A percentile compares a stretch with the other conserved stretches of the same genome.
These are phyloP conservation scores for Isaurus tuberculatus DNA, from an alignment of 92 coral and sea anemone species.

Conservation along the genomic window DNA sequence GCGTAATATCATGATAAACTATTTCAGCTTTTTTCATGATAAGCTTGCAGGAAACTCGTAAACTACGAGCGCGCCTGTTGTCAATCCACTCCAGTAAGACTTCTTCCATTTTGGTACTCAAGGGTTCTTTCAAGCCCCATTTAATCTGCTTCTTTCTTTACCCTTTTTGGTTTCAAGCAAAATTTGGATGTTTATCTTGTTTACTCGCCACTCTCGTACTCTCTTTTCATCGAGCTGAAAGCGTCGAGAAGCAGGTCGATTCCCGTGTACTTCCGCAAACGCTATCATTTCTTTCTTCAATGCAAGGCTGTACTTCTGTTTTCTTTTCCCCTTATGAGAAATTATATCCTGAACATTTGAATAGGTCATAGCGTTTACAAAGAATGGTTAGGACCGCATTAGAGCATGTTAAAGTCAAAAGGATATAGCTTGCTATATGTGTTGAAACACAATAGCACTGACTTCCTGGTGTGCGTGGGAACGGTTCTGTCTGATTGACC, in stretches of 20 bases:
- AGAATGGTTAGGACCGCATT: neutral
- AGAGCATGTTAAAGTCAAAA: neutral
- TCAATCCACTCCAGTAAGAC: slow-evolving; percentile 19
- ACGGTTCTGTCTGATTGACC: slow-evolving; percentile 52
- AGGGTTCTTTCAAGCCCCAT: slow-evolving; percentile 37
- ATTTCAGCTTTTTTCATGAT: slow-evolving; percentile 77
- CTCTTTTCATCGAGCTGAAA: slow-evolving; percentile 38
- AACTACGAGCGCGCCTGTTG: slow-evolving; percentile 27
- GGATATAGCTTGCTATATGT: slow-evolving; percentile 9
- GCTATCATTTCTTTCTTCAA: slow-evolving; percentile 77
- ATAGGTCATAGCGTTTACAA: slow-evolving; percentile 50
- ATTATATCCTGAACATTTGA: slow-evolving; percentile 46
- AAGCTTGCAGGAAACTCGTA: slow-evolving; percentile 68
- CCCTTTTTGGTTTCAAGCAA: slow-evolving; percentile 35
- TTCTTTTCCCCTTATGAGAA: slow-evolving; percentile 68
- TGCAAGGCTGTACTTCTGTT: slow-evolving; percentile 69
- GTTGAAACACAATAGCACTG: slow-evolving; percentile 11
- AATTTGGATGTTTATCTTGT: slow-evolving; percentile 28
- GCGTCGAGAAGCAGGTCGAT: slow-evolving; percentile 76
- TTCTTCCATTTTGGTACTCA: slow-evolving; percentile 19
- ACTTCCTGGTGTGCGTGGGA: slow-evolving; percentile 47
- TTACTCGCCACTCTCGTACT: slow-evolving; percentile 40
- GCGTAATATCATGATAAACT: slow-evolving; percentile 56
- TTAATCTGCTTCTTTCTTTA: slow-evolving; percentile 35
- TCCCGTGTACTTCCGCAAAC: slow-evolving; percentile 71